Conservation (phyloP, 2,113 vertebrate species). For the Ranitomeya imitator region DNA sequence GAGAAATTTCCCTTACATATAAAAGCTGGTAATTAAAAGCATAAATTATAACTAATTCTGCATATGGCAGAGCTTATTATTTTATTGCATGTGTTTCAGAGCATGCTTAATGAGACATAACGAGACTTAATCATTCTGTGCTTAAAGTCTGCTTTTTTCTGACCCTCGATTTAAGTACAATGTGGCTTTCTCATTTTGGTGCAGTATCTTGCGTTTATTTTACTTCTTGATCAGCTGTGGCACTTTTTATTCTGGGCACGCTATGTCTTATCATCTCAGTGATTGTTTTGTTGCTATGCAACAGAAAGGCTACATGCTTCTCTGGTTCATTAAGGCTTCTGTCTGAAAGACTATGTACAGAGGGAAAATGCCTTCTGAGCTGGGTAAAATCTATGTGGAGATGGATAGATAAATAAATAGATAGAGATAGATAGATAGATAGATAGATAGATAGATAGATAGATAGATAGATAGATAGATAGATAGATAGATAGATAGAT, state of each 20-base stretch:
- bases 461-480: too few species aligned
- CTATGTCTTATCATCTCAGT: conserved; percentile 33
- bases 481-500: too few species aligned
- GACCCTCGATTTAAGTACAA: conserved; percentile 2
- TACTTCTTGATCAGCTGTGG: neutral
- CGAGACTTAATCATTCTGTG: neutral
- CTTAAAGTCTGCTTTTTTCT: neutral
- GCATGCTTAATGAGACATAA: neutral
- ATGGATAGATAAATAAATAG: neutral
- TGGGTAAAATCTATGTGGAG: neutral
- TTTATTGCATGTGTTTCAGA: neutral
- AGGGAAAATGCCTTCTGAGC: neutral
- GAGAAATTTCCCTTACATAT: neutral
- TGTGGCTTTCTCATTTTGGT: conserved; percentile 4
- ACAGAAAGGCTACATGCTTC: conserved; percentile 23
- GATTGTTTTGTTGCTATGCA: conserved; percentile 50
- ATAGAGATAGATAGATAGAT: neutral
- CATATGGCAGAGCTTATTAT: neutral
- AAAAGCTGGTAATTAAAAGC: neutral
- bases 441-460: too few species aligned
- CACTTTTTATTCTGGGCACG: conserved; percentile 34
- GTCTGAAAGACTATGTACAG: conserved; percentile 22
- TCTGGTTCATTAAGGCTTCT: conserved; percentile 25
- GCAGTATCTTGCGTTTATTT: neutral
- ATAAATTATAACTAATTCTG: neutral